A percentile compares a stretch with the other conserved stretches of the same genome.
phyloP scores from a whole-genome alignment of 2,113 vertebrate genomes.

The Meriones unguiculatus region DNA sequence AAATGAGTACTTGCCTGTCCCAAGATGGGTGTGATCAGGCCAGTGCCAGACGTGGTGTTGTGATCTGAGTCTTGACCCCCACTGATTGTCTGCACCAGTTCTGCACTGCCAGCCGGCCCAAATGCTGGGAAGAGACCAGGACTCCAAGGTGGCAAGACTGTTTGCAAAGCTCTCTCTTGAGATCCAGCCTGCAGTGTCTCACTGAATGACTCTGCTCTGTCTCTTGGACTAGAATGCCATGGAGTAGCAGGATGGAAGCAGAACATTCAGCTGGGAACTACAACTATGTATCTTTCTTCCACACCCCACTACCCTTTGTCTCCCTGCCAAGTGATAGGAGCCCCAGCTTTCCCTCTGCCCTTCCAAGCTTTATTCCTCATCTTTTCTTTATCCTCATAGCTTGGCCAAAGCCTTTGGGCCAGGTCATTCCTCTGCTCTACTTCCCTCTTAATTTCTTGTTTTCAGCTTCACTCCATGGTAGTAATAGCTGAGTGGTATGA shows the following conservation, averaged over 20 bases:
- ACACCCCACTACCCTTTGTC: background rate
- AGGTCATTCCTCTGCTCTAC: background rate
- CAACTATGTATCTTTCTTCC: background rate
- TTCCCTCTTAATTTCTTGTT: background rate
- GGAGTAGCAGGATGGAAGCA: background rate
- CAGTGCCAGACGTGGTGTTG: fast-evolving
- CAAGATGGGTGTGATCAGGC: fast-evolving
- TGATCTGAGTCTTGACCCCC: fast-evolving
- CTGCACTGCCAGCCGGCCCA: background rate
- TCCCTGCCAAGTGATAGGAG: background rate
- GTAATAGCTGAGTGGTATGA: background rate
- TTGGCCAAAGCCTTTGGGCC: background rate
- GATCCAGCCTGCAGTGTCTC: background rate
- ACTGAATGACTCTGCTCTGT: background rate
- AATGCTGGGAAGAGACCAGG: background rate
- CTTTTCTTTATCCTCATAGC: background rate
- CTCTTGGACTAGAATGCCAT: too few species aligned
- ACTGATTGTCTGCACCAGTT: fast-evolving
- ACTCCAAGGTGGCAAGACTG: background rate
- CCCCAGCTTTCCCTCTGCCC: too few species aligned
- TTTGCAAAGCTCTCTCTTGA: background rate
- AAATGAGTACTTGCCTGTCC: background rate
- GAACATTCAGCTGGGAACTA: background rate
- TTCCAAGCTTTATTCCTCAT: background rate
- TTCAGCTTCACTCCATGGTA: background rate